Conservation (phyloP, 1,140 invertebrate genomes). For the Zaprionus africanus region DNA sequence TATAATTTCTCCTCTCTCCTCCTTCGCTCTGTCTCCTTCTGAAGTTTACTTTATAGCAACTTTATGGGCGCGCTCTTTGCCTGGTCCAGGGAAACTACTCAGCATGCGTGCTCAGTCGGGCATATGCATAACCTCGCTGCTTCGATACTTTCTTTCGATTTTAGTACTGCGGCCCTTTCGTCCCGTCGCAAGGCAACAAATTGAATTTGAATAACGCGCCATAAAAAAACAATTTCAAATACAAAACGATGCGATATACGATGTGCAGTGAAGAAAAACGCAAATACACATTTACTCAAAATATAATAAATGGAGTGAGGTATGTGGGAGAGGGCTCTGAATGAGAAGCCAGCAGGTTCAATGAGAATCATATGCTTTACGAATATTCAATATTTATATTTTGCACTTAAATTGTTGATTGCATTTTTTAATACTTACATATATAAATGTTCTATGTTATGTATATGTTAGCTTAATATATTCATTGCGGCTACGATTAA, state of each 20-base stretch:
- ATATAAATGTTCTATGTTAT: no score
- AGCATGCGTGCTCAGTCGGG: constrained; percentile 44
- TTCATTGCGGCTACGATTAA: neutral
- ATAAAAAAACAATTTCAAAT: constrained; percentile 40
- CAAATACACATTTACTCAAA: neutral
- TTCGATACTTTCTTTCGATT: constrained; percentile 48
- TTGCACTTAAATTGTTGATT: neutral
- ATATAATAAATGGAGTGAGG: neutral
- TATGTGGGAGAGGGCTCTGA: neutral
- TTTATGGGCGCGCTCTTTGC: constrained; percentile 26
- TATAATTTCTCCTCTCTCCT: constrained; percentile 35
- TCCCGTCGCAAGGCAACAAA: constrained; percentile 30
- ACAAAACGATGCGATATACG: constrained; percentile 27
- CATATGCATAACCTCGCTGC: constrained; percentile 46
- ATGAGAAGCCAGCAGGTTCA: neutral
- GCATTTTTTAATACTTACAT: neutral
- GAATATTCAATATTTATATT: neutral
- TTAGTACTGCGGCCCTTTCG: constrained; percentile 12
- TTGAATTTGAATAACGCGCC: constrained; percentile 50
- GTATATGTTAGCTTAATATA: neutral
- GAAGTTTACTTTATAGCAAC: constrained; percentile 22
- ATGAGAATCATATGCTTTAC: neutral
- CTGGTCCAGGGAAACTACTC: neutral
- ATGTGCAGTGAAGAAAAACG: neutral
- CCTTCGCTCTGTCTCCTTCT: neutral